Base-by-base conservation (phyloP, 2,113 vertebrate genomes). In the Scophthalmus maximus region DNA sequence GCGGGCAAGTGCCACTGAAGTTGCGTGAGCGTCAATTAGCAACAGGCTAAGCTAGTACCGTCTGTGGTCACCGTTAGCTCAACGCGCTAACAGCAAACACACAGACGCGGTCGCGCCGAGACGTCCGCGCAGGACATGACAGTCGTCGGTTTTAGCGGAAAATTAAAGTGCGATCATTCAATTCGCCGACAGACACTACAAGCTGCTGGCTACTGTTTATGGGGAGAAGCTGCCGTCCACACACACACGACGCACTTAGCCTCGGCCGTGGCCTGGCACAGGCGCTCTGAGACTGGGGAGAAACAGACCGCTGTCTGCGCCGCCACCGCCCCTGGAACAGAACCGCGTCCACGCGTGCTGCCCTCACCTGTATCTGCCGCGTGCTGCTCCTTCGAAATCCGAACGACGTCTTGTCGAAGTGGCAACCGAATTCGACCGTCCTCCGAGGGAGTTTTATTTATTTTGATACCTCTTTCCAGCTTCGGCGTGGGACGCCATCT, bases 401-500 rank as follows among this genome's bases (percentile, higher is more conserved):
- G 58, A 73, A 74, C 70, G 61, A 78, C 42, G 49, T 52, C 59
- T 70, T 40, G 27, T 60, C 58, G 11, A 60, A 51, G 46, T 64
- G 67, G 42, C 52, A 68, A 58, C 63, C 26, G 26, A 20, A 20
- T 42, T 29, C 17, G 30, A 81, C 58, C 12, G 18, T 6, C 47
- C 20, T 53, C 27, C 17, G 12, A 40, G 73, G 29, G 52, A 80
- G 73, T 89, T 91, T 93, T 93, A 93, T 70, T 92, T 88, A 85
- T 86, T 81, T 69, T 84, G 79, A 85, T 78, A 84, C 74, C 87
- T 89, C 88, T 92, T 93, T 91, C 91, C 93, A 91, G 91, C 78
- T 92, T 92, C 90, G 86, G 83, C 90, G 92, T 89, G 82, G 86
- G 90, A 88, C 92, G 93, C 94, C 94, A 95, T 95, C 91, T 95